phyloP scores from a whole-genome alignment of 2,888 invertebrate species.

The Macaria liturata region DNA sequence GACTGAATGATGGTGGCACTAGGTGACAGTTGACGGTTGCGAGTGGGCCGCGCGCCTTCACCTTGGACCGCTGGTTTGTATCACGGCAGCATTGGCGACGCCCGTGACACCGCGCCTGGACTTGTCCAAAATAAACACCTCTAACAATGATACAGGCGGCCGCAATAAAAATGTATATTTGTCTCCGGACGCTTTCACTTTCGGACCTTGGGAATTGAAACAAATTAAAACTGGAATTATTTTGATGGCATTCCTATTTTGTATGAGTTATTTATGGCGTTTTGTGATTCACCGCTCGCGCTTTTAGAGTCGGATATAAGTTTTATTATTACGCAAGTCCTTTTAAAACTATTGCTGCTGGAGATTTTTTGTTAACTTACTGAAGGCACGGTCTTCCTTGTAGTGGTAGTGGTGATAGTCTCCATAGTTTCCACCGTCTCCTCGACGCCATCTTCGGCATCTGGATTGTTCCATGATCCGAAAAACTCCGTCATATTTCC shows the following conservation, averaged over 20 bases:
- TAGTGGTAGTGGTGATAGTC: slow-evolving; percentile 71
- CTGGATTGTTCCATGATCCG: slow-evolving; percentile 68
- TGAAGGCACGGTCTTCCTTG: slow-evolving; percentile 52
- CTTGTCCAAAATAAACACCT: slow-evolving; percentile 70
- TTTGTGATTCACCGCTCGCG: neutral
- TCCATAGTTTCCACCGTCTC: slow-evolving; percentile 67
- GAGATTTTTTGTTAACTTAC: slow-evolving; percentile 56
- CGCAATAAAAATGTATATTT: slow-evolving; percentile 60
- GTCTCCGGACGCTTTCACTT: slow-evolving; percentile 45
- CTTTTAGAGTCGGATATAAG: neutral
- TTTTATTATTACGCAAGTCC: neutral
- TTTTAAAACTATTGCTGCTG: slow-evolving; percentile 25
- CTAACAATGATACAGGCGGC: slow-evolving; percentile 61
- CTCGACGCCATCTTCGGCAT: slow-evolving; percentile 49
- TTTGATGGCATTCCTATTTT: neutral
- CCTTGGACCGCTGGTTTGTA: slow-evolving; percentile 74
- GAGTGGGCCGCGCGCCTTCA: slow-evolving; percentile 67
- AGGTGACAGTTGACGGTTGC: slow-evolving; percentile 59
- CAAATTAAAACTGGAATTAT: slow-evolving; percentile 38
- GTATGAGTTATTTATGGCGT: neutral
- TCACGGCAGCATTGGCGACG: slow-evolving; percentile 68
- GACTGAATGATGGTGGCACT: slow-evolving; percentile 59
- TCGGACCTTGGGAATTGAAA: slow-evolving; percentile 36
- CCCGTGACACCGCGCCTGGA: slow-evolving; percentile 66
- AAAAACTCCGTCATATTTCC: slow-evolving; percentile 76